phyloP scores from a whole-genome alignment of 2,113 vertebrate species.

The Seriola quinqueradiata region DNA sequence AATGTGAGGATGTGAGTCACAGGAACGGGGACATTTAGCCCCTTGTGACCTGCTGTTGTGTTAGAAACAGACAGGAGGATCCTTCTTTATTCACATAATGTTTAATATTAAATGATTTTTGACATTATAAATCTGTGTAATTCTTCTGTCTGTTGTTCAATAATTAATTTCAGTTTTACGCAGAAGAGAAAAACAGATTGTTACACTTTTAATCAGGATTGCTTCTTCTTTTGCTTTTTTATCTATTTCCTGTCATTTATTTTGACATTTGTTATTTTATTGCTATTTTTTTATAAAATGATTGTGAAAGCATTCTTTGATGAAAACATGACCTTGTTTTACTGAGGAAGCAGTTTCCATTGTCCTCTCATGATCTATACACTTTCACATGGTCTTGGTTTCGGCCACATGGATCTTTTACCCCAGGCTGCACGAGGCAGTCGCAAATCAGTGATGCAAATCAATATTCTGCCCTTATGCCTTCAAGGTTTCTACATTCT shows the following conservation, averaged over 20 bases:
- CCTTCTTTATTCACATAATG: conserved; percentile 21
- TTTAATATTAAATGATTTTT: conserved; percentile 26
- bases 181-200: conserved; percentile 23
- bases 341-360: not conserved
- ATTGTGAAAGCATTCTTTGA: not conserved
- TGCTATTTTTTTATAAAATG: not conserved
- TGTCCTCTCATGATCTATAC: conserved; percentile 4
- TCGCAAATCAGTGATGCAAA: not conserved
- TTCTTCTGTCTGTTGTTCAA: conserved; percentile 24
- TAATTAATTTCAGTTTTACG: conserved; percentile 19
- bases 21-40: conserved; percentile 20
- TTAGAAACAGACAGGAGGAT: conserved; percentile 3
- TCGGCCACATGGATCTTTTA: conserved; percentile 52
- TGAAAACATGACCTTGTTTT: conserved; percentile 5
- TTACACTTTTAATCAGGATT: not conserved
- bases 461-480: not conserved
- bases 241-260: not conserved
- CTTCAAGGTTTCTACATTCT: conserved; percentile 5
- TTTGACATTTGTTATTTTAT: not conserved
- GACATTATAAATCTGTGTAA: not conserved
- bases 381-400: conserved; percentile 46
- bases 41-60: conserved; percentile 4
- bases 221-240: conserved; percentile 7
- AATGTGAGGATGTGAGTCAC: conserved; percentile 61
- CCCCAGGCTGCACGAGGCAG: conserved; percentile 10